These are phyloP conservation scores for Apis dorsata DNA, from an alignment of 1,140 invertebrate genomes.

Conservation along the genomic window DNA sequence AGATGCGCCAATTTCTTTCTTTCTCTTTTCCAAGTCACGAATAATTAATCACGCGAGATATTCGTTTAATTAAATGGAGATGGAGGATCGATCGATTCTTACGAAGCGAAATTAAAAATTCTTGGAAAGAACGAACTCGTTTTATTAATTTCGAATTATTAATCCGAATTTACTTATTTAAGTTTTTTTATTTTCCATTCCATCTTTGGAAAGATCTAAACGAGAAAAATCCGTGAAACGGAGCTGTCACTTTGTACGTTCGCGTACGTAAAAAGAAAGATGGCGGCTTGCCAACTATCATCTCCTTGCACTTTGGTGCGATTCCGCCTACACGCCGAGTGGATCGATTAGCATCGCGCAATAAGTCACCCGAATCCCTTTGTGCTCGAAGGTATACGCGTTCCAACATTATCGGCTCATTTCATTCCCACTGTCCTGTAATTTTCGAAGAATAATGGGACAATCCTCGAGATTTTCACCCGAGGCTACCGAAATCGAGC, in stretches of 20 bases:
- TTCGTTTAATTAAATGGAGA: no score
- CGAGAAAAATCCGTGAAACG: no score
- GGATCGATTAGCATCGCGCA: constrained; percentile 65
- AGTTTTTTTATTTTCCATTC: no score
- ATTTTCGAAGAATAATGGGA: constrained; percentile 73
- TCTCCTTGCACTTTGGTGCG: not conserved
- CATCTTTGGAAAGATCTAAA: no score
- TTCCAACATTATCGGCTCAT: constrained; percentile 74
- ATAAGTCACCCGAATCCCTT: constrained; percentile 71
- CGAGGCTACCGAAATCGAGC: constrained; percentile 36
- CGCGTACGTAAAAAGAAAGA: no score
- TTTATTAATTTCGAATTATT: no score
- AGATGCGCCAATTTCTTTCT: not conserved
- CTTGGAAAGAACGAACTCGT: no score
- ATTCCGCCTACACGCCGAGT: constrained; percentile 62
- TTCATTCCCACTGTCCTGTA: constrained; percentile 71
- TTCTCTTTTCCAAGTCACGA: not conserved
- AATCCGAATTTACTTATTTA: no score
- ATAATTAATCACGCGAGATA: no score
- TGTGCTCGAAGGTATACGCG: constrained; percentile 70
- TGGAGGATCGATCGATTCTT: no score
- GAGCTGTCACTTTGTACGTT: no score
- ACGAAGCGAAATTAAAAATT: no score
- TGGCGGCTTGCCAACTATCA: not conserved
- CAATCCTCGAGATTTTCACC: constrained; percentile 60